A percentile compares a stretch with the other conserved stretches of the same genome.
These are phyloP conservation scores for Trissolcus basalis DNA, from an alignment of 1,140 invertebrate genomes.

Conservation along the genomic window DNA sequence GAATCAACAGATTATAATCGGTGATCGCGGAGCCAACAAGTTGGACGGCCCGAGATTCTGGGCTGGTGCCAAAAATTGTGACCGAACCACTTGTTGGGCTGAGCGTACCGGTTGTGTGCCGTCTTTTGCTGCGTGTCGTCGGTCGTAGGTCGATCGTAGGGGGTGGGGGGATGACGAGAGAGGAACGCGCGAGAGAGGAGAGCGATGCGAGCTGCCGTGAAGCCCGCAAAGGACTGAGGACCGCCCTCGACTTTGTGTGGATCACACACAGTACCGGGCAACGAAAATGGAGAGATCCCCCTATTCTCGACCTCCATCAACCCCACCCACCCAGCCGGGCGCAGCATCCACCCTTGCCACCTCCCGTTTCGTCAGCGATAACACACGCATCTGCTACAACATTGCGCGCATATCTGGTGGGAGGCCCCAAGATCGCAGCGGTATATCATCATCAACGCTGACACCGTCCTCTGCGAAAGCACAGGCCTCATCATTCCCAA, in stretches of 20 bases:
- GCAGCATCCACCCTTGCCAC: constrained; percentile 54
- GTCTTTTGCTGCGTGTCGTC: not conserved
- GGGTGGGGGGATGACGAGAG: constrained; percentile 18
- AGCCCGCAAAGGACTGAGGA: constrained; percentile 69
- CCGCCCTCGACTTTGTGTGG: constrained; percentile 50
- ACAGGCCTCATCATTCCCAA: constrained; percentile 50
- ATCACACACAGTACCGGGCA: constrained; percentile 37
- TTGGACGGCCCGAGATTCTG: no score
- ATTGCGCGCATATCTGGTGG: constrained; percentile 32
- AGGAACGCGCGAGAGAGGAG: constrained; percentile 34
- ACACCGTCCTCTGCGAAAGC: constrained; percentile 62
- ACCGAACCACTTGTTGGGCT: constrained; percentile 12
- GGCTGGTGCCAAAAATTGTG: not conserved
- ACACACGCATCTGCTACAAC: constrained; percentile 42
- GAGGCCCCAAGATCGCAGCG: constrained; percentile 64
- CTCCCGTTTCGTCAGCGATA: constrained; percentile 19
- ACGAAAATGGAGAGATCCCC: constrained; percentile 61
- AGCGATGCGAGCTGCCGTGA: constrained; percentile 64
- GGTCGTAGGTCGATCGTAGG: not conserved
- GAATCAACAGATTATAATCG: constrained; percentile 18
- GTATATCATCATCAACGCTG: constrained; percentile 74
- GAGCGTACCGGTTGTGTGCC: constrained; percentile 22
- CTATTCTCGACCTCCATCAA: constrained; percentile 53
- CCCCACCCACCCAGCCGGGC: constrained; percentile 50
- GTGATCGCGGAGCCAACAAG: no score